Conservation (phyloP, 2,113 vertebrate species). For the Indicator indicator region DNA sequence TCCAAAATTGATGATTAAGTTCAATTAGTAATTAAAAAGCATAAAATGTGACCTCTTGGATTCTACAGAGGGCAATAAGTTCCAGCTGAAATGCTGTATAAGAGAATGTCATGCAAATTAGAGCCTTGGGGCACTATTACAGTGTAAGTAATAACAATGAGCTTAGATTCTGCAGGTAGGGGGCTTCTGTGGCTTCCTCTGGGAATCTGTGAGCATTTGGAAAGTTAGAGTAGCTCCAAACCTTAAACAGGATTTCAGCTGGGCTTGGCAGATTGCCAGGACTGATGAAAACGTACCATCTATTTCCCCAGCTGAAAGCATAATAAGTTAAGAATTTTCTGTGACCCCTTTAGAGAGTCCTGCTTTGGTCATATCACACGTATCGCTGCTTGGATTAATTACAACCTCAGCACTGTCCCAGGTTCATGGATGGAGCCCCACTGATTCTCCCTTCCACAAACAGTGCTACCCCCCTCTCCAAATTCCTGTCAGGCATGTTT, state of each 20-base stretch:
- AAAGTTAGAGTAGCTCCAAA: neutral
- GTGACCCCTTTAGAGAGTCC: neutral
- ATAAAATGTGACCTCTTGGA: neutral
- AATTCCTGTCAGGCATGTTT: neutral
- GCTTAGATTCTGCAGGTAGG: neutral
- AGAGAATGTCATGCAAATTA: neutral
- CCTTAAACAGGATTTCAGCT: neutral
- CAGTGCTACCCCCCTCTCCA: neutral
- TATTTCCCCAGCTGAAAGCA: neutral
- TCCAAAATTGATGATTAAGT: neutral
- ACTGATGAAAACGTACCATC: neutral
- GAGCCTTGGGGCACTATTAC: neutral
- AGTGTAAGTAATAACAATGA: neutral
- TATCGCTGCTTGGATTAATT: neutral
- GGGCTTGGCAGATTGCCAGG: neutral
- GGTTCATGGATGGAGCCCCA: neutral
- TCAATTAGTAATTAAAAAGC: slow-evolving; percentile 20
- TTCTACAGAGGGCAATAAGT: neutral
- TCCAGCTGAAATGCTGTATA: neutral
- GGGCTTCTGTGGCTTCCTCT: neutral
- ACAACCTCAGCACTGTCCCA: neutral
- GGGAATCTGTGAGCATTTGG: neutral
- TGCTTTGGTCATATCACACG: neutral
- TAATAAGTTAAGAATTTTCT: neutral
- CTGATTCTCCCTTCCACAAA: neutral